Evolutionary conservation across 2,888 invertebrate genomes (phyloP), one percentile per base, ranked within the genome.

Genomic region (Thymelicus acteon): DNA sequence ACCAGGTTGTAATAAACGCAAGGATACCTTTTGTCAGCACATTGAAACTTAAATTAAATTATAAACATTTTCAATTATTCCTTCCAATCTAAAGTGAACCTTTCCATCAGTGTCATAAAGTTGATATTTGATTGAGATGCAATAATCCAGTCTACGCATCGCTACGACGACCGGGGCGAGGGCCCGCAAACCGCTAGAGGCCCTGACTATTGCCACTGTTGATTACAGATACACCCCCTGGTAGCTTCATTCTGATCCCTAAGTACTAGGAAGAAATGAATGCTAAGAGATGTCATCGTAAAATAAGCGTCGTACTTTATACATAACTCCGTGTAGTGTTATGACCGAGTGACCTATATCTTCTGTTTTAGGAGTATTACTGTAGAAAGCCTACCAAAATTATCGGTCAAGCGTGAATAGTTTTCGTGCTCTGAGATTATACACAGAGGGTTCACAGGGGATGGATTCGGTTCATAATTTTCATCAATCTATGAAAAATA

Each of bases 161-260:
- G 49, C 49, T 48, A 62, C 48, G 37, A 48, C 31, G 1, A n/a
- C 49, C 58, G 61, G 67, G 54, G 68, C 62, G 62, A 69, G 68
- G 68, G 68, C 62, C 68, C 62, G 57, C 62, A 63, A 69, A 69
- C 68, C 68, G 57, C 68, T 63, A 54, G 68, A 69, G 68, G 63
- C 62, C 58, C 63, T 69, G 69, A 54, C 61, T 61, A 58, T 62
- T 57, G 69, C 69, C 69, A 58, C 39, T 54, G 62, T 67, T 69
- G 69, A 69, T 69, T 69, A 69, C 69, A 57, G 69, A 62, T 61
- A 57, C 61, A 57, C 31, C 68, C 68, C 68, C 62, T 69, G 62
- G 47, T 61, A 61, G 67, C 61, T 68, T 61, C 62, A 62, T 69
- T 68, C 68, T 62, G 62, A 62, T 68, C 68, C 15, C 61, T 69